These are phyloP conservation scores for Tribolium madens DNA, from an alignment of 1,140 invertebrate species.

Conservation along the genomic window DNA sequence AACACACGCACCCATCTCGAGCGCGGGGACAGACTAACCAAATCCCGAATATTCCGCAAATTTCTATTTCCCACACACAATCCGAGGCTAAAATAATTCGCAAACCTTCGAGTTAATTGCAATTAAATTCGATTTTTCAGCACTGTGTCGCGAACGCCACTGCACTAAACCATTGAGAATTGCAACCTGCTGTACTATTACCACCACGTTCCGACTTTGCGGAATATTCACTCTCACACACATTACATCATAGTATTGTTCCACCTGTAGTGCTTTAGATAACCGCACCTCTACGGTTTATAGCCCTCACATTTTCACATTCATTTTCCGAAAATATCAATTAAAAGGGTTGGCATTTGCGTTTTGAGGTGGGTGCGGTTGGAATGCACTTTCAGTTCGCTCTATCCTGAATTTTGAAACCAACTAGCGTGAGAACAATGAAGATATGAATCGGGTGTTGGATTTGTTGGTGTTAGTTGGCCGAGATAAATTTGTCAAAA, in stretches of 20 bases:
- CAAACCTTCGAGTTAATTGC: neutral
- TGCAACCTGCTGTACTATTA: constrained; percentile 11
- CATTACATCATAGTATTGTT: constrained; percentile 42
- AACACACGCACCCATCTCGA: constrained; percentile 20
- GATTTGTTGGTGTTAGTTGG: too few relatives aligned
- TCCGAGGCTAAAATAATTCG: neutral
- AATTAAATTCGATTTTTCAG: neutral
- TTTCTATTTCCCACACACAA: constrained; percentile 19
- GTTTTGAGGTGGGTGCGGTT: constrained; percentile 14
- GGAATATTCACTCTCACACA: constrained; percentile 30
- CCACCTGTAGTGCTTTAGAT: constrained; percentile 36
- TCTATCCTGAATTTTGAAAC: constrained; percentile 36
- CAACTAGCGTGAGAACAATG: constrained; percentile 20
- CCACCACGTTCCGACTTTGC: constrained; percentile 20
- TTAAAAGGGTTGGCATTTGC: constrained; percentile 7
- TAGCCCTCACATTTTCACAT: neutral
- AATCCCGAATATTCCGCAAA: constrained; percentile 1
- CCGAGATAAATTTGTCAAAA: too few relatives aligned
- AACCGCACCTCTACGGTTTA: constrained; percentile 6
- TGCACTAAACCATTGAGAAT: constrained; percentile 28
- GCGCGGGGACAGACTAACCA: neutral
- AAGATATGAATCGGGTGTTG: neutral
- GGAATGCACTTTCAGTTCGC: constrained; percentile 23
- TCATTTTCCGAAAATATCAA: neutral
- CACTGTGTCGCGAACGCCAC: constrained; percentile 1